Conservation (phyloP, 2,113 vertebrate species). For the Alethe diademata region DNA sequence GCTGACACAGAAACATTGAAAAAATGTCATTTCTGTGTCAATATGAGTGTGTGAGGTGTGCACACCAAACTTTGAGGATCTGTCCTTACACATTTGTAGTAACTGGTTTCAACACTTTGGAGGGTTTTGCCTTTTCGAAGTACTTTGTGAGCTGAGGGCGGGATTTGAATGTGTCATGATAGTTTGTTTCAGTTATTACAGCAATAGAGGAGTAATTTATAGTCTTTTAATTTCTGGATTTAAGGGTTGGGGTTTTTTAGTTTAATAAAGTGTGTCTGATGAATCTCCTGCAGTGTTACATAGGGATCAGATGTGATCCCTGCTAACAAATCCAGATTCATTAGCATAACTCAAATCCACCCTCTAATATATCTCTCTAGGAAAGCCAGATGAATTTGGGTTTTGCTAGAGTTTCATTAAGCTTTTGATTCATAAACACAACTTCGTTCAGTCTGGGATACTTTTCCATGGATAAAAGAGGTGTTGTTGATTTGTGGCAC, state of each 20-base stretch:
- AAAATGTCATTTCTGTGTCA: background rate
- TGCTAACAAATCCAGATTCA: constrained; percentile 54
- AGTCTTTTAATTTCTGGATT: constrained; percentile 44
- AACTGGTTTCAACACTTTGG: background rate
- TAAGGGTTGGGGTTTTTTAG: background rate
- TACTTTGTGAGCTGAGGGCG: background rate
- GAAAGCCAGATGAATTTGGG: constrained; percentile 22
- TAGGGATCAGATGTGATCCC: constrained; percentile 61
- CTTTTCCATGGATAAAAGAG: background rate
- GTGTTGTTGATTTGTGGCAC: background rate
- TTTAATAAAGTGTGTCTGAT: constrained; percentile 56
- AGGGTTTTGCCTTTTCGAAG: background rate
- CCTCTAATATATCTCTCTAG: constrained; percentile 42
- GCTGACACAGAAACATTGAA: background rate
- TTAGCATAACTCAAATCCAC: constrained; percentile 60
- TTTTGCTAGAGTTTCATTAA: background rate
- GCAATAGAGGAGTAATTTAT: constrained; percentile 9
- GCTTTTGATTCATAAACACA: background rate
- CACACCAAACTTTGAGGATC: background rate
- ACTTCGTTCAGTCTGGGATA: background rate
- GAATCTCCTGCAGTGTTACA: constrained; percentile 36
- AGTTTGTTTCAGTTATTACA: constrained; percentile 40
- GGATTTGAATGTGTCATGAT: background rate
- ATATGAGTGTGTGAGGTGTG: background rate
- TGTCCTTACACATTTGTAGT: background rate